Evolutionary conservation across 2,797 vertebrate genomes (phyloP), one percentile per base, ranked within the genome.

Genomic region (Discoglossus pictus): DNA sequence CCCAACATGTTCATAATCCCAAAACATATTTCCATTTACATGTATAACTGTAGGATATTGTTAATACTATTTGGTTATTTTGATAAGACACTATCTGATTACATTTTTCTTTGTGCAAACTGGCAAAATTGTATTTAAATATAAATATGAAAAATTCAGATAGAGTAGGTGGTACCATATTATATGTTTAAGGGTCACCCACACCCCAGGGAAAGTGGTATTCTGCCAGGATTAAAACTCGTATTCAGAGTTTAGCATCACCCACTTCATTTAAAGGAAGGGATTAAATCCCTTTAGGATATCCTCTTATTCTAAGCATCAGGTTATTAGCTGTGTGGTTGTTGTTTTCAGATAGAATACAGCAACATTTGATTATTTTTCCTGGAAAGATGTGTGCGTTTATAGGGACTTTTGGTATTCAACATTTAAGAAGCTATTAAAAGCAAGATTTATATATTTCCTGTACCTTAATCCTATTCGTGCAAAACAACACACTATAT

Each of bases 311-410:
- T 55, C 27, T 61, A 55, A 61, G 48, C 48, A 61, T 27, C 34
- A 27, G 48, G 39, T 54, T 68, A 61, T 61, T 68, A 68, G 66
- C 66, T 39, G 21, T 61, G 61, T 43, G 50, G 31, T 15, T 21
- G 21, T 7, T 61, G 18, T 44, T 42, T 38, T 39, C 11, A 17
- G 18, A 53, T 44, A 61, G 36, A 46, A n/a, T 46, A 69, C 34
- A 61, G 13, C 12, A 23, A 61, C 60, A 52, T 52, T 35, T 61
- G 47, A 68, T 68, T 68, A 20, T 52, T 61, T 68, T 68, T 68
- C 65, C 47, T 43, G 39, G 65, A 68, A 68, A 52, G 38, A 10
- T 23, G 53, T 23, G 39, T 35, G 4, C 9, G 5, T 35, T 23
- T 21, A 18, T 42, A 7, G 2, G 1, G 20, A 10, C 13, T 7